phyloP scores from a whole-genome alignment of 2,797 vertebrate genomes.

The Labeo calbasu region DNA sequence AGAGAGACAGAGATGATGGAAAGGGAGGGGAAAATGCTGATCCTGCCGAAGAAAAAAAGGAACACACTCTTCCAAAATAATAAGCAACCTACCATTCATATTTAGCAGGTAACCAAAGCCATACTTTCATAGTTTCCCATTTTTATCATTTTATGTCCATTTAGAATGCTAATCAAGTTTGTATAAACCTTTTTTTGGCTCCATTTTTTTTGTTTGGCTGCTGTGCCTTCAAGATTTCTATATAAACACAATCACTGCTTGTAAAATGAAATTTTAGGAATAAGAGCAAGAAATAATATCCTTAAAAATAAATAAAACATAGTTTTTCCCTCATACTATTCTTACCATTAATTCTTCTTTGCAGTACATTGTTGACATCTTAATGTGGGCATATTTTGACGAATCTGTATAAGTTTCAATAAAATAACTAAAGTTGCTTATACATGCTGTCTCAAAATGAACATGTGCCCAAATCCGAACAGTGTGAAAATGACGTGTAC shows the following conservation, averaged over 20 bases:
- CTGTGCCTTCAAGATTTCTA: neutral
- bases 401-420: neutral
- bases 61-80: constrained; percentile 39
- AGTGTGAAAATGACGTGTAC: no score
- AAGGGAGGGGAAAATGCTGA: constrained; percentile 27
- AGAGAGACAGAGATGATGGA: constrained; percentile 47
- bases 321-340: neutral
- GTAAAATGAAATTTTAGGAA: neutral
- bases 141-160: constrained; percentile 4
- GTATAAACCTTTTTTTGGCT: neutral
- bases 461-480: no score
- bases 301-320: neutral
- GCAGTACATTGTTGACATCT: neutral
- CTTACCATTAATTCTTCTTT: neutral
- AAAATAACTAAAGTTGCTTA: neutral
- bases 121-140: neutral
- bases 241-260: neutral
- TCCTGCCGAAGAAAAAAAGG: constrained; percentile 44
- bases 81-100: constrained; percentile 15
- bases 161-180: neutral
- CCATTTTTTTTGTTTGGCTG: neutral
- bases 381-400: neutral
- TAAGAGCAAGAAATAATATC: neutral
- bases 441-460: neutral
- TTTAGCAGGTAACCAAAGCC: constrained; percentile 15